Evolutionary conservation across 2,888 invertebrate genomes (phyloP).

Genomic region (Dorcus parallelipipedus): DNA sequence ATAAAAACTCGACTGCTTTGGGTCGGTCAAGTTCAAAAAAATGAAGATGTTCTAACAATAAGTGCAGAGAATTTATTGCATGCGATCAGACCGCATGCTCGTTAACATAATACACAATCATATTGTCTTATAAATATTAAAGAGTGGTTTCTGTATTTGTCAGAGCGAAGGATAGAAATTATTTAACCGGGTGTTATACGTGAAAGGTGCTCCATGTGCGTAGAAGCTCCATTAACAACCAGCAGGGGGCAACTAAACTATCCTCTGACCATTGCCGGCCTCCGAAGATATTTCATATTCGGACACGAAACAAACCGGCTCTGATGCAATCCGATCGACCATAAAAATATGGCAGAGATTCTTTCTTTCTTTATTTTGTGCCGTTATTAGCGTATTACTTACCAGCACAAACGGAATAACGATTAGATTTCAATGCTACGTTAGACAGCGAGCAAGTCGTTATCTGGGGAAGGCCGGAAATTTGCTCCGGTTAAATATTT

Average conservation of each 20-base stretch:
- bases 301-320: neutral
- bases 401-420: constrained; percentile 5
- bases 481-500: neutral
- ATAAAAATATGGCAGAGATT: too few relatives aligned
- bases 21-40: too few relatives aligned
- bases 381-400: neutral
- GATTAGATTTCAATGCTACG: constrained; percentile 17
- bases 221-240: constrained; percentile 37
- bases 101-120: neutral
- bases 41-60: too few relatives aligned
- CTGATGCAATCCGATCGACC: too few relatives aligned
- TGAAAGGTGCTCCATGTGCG: constrained; percentile 18
- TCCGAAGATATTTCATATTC: neutral
- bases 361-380: too few relatives aligned
- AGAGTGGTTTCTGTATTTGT: neutral
- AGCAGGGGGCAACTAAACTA: constrained; percentile 37
- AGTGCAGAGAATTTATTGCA: too few relatives aligned
- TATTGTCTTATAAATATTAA: constrained; percentile 3
- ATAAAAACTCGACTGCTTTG: too few relatives aligned
- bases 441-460: constrained; percentile 13
- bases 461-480: neutral
- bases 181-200: constrained; percentile 12
- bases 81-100: too few relatives aligned
- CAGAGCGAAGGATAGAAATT: neutral
- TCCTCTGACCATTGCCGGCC: constrained; percentile 21